Conservation (phyloP, 2,797 vertebrate species). For the Channallabes apus region DNA sequence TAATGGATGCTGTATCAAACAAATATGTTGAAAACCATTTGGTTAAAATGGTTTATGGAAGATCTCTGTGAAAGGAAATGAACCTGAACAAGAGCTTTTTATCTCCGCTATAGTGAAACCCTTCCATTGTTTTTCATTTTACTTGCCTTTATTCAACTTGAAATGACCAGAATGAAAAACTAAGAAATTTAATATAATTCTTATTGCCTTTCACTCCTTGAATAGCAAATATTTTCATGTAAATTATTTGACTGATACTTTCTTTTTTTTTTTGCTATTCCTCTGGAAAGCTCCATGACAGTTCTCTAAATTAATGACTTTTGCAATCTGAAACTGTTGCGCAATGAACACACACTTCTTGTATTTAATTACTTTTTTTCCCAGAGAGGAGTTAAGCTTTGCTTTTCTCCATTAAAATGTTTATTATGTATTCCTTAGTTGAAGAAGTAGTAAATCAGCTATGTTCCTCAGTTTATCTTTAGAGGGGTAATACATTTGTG, state of each 20-base stretch:
- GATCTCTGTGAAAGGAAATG: not conserved
- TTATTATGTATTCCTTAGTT: not conserved
- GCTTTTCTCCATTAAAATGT: not conserved
- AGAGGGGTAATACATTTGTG: not conserved
- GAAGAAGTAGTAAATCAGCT: not conserved
- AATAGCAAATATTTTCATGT: slow-evolving; percentile 7
- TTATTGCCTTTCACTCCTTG: not conserved
- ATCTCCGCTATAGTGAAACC: not conserved
- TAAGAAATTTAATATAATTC: not conserved
- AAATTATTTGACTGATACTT: not conserved
- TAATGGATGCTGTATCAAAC: not conserved
- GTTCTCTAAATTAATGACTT: slow-evolving; percentile 22
- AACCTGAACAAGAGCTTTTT: not conserved
- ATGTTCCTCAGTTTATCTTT: not conserved
- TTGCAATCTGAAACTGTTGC: slow-evolving; percentile 16
- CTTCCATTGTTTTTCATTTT: not conserved
- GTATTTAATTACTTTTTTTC: slow-evolving; percentile 5
- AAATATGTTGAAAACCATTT: not conserved
- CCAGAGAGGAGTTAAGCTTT: not conserved
- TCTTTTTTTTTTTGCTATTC: too few relatives aligned
- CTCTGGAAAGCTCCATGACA: slow-evolving; percentile 1
- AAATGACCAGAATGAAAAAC: slow-evolving; percentile 1
- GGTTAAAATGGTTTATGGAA: not conserved
- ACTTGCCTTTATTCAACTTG: not conserved
- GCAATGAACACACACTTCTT: not conserved